These are phyloP conservation scores for Lepidochrysops patricia DNA, from an alignment of 2,888 invertebrate species.

Conservation along the genomic window DNA sequence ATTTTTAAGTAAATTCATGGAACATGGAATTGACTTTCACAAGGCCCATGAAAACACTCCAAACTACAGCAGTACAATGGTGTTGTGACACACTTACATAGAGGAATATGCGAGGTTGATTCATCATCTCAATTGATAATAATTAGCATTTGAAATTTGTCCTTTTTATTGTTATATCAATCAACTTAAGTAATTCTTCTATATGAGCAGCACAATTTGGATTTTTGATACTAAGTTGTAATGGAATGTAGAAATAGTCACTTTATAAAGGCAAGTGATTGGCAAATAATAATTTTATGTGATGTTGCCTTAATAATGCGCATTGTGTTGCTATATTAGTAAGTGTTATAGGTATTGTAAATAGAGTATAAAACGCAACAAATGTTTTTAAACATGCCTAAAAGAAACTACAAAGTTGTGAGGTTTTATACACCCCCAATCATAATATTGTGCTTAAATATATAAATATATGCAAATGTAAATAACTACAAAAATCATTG, in stretches of 20 bases:
- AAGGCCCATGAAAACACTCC: too few species aligned
- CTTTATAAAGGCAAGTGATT: background rate
- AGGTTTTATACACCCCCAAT: background rate
- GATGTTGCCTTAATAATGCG: background rate
- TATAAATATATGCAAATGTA: constrained; percentile 28
- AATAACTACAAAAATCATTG: constrained; percentile 21
- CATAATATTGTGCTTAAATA: background rate
- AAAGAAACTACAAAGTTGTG: constrained; percentile 6
- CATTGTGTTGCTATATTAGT: background rate
- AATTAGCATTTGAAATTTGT: background rate
- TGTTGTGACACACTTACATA: too few species aligned
- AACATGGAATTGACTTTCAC: too few species aligned
- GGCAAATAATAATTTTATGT: background rate
- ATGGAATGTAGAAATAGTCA: background rate
- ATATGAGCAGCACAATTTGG: background rate
- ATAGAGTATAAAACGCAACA: constrained; percentile 26
- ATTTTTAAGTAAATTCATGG: too few species aligned
- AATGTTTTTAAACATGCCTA: background rate
- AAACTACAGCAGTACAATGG: too few species aligned
- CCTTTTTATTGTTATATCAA: too few species aligned
- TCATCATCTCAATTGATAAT: too few species aligned
- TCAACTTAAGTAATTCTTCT: too few species aligned
- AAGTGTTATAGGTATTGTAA: background rate
- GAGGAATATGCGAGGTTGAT: too few species aligned
- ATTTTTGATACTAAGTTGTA: background rate